Base-by-base conservation (phyloP, 92 coral and sea anemone species). In the Siderastrea radians region DNA sequence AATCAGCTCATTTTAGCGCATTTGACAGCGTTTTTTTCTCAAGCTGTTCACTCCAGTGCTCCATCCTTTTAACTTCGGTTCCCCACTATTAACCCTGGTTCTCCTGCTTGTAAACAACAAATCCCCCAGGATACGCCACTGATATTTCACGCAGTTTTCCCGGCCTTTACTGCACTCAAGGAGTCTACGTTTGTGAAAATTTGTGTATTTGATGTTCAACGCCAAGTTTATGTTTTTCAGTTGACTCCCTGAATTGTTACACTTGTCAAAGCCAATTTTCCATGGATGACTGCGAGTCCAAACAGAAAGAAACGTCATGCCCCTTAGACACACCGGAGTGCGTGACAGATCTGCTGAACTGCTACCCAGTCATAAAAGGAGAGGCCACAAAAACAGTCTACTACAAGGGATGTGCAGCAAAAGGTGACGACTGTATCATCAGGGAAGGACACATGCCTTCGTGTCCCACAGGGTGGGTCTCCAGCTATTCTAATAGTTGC, bases 331-430 rank as follows among this genome's bases (percentile, higher is more conserved):
- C 57, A 10, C 6, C 57, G 57, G 57, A 53, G 9, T 70, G 75
- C 15, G 49, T 47, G 2, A 70, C 54, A 3, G 75, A 54, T 2
- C 13, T 16, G 54, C 5, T 12, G 55, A 70, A 14, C 2, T 70
- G 75, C 19, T 11, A 52, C 3, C 1, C 53, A 9, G 53, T 26
- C 38, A 26, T 26, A 26, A 26, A 26, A 26, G 38, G 51, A 7
- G 51, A 46, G 15, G 75, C 13, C 16, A 47, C 5, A 3, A 15
- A 1, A 12, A 15, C 19, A 13, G 16, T 47, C 54, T 70, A 45
- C 19, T 70, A 70, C 75, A 70, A 70, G 53, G 48, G 75, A 16
- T 70, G 75, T 70, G 51, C 17, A 9, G 75, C 75, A 4, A 49
- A 49, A 46, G 12, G 48, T 1, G 48, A 69, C 2, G 51, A 45